A percentile compares a stretch with the other conserved stretches of the same genome.
Conservation (phyloP, 2,113 vertebrate genomes). For the Leucosticte australis region DNA sequence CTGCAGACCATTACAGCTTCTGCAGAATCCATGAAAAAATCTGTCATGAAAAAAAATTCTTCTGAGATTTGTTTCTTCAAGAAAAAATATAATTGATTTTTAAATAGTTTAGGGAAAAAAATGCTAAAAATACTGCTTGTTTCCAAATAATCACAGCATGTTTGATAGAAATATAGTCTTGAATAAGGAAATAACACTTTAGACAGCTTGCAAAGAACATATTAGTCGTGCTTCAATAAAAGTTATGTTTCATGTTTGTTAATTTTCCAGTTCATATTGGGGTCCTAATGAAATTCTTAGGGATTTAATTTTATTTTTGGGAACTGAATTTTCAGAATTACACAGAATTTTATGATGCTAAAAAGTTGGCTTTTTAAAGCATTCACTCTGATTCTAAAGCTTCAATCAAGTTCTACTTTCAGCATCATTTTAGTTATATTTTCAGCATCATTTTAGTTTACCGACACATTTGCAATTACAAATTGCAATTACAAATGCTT, state of each 20-base stretch:
- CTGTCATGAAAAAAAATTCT: not conserved
- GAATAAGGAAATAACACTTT: not conserved
- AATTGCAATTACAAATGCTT: not conserved
- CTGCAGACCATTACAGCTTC: not conserved
- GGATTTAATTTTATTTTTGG: not conserved
- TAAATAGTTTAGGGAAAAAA: not conserved
- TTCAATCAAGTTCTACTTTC: not conserved
- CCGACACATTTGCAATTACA: not conserved
- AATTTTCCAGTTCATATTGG: constrained; percentile 14
- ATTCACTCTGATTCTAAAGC: not conserved
- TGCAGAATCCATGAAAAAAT: not conserved
- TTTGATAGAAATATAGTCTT: not conserved
- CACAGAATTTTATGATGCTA: not conserved
- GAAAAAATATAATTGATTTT: constrained; percentile 40
- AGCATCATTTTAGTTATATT: not conserved
- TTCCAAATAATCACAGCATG: constrained; percentile 12
- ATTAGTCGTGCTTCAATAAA: constrained; percentile 30
- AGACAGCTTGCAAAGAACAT: not conserved
- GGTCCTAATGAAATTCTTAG: not conserved
- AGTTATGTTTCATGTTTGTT: constrained; percentile 4
- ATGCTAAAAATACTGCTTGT: not conserved
- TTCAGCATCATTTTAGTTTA: not conserved
- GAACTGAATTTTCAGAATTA: not conserved
- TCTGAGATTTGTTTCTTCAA: constrained; percentile 8
- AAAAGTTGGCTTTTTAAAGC: not conserved